Conservation (phyloP, 2,888 invertebrate genomes). For the Pachliopta kotzebuea region DNA sequence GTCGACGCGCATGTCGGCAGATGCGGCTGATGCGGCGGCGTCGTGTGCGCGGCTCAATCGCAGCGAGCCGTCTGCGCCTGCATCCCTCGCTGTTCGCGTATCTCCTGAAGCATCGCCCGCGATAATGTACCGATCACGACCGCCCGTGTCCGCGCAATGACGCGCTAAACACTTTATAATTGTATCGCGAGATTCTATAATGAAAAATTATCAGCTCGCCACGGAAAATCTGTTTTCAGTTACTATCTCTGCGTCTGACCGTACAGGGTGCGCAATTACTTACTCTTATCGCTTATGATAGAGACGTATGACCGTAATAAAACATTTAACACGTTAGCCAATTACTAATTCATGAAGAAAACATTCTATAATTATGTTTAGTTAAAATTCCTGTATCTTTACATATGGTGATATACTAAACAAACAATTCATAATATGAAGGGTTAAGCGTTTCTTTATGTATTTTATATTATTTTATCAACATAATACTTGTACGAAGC, state of each 20-base stretch:
- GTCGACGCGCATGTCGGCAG: conserved; percentile 63
- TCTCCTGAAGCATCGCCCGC: conserved; percentile 75
- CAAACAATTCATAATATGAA: too few relatives aligned
- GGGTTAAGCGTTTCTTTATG: too few relatives aligned
- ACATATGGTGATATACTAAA: background rate
- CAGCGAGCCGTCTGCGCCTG: conserved; percentile 56
- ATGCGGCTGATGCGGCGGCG: conserved; percentile 30
- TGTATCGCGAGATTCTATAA: conserved; percentile 75
- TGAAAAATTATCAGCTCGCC: conserved; percentile 71
- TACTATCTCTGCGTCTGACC: conserved; percentile 54
- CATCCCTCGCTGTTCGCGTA: conserved; percentile 60
- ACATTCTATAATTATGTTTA: conserved; percentile 19
- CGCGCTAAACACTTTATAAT: conserved; percentile 76
- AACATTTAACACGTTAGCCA: conserved; percentile 10
- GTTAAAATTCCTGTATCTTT: conserved; percentile 8
- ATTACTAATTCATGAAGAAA: conserved; percentile 14
- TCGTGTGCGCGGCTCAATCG: conserved; percentile 52
- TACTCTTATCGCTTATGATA: conserved; percentile 8
- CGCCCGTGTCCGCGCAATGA: conserved; percentile 59
- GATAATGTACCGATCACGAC: conserved; percentile 78
- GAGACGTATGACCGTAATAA: conserved; percentile 3
- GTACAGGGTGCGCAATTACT: conserved; percentile 50
- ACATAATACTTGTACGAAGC: too few relatives aligned
- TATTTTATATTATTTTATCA: too few relatives aligned
- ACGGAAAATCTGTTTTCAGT: conserved; percentile 70